phyloP scores from a whole-genome alignment of 35 echinoderm and acorn worm species.

The Apostichopus californicus region DNA sequence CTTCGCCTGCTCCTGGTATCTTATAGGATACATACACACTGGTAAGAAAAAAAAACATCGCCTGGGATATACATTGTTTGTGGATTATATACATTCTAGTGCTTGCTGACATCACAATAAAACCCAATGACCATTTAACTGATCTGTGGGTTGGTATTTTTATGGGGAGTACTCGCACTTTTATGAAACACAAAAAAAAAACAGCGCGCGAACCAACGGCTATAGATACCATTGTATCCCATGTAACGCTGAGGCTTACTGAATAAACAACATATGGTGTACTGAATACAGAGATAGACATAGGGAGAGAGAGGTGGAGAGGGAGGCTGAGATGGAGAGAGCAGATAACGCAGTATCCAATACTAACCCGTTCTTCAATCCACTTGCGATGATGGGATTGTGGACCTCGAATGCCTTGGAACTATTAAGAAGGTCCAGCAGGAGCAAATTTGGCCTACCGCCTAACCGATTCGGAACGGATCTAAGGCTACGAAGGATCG shows the following conservation, averaged over 20 bases:
- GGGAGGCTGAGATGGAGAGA: background rate
- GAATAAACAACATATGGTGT: background rate
- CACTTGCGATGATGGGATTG: too few relatives aligned
- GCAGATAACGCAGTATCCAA: background rate
- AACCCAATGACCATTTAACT: background rate
- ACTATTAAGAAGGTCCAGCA: too few relatives aligned
- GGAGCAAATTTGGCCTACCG: too few relatives aligned
- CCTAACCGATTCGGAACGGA: too few relatives aligned
- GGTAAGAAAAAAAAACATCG: too few relatives aligned
- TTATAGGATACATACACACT: too few relatives aligned
- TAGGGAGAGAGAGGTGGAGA: background rate
- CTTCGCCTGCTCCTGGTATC: too few relatives aligned
- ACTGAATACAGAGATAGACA: background rate
- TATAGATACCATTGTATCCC: background rate
- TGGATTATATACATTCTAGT: background rate
- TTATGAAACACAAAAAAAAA: background rate
- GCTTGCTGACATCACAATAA: background rate
- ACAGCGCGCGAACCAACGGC: background rate
- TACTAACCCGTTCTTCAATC: background rate
- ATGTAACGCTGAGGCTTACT: background rate
- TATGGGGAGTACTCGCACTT: background rate
- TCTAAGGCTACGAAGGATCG: too few relatives aligned
- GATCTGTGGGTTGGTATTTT: background rate
- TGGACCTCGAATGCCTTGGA: too few relatives aligned
- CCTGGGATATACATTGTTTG: background rate